Percentiles rank a stretch among this genome's conserved stretches.
Evolutionary conservation across 2,888 invertebrate genomes (phyloP).

Genomic region (Xylophagus ater): DNA sequence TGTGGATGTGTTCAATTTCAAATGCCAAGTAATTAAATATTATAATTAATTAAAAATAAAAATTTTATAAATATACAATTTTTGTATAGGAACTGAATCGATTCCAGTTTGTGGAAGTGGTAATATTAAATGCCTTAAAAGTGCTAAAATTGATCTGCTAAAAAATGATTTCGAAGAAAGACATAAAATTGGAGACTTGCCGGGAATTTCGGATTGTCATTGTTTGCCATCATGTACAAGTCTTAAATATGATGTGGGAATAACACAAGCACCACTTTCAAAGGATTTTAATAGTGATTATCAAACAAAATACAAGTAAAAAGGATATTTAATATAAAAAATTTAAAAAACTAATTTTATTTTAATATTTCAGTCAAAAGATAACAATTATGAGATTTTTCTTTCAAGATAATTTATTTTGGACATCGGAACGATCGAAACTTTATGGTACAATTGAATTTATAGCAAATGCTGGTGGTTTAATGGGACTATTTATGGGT

Average conservation of each 20-base stretch:
- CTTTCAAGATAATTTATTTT: slow-evolving; percentile 53
- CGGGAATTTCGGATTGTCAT: slow-evolving; percentile 36
- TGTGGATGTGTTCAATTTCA: slow-evolving; percentile 57
- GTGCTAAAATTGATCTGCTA: slow-evolving; percentile 33
- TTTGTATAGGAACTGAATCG: slow-evolving; percentile 26
- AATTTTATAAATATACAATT: background rate
- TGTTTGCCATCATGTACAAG: slow-evolving; percentile 57
- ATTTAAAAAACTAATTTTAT: too few relatives aligned
- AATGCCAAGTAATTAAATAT: slow-evolving; percentile 44
- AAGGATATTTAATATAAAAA: too few relatives aligned
- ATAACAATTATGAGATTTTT: slow-evolving; percentile 37
- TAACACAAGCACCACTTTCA: slow-evolving; percentile 64
- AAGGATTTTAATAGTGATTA: too few relatives aligned
- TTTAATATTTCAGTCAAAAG: background rate
- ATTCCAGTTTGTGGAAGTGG: slow-evolving; percentile 37
- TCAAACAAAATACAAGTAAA: too few relatives aligned
- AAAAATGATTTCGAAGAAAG: slow-evolving; percentile 32
- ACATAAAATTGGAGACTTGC: slow-evolving; percentile 25
- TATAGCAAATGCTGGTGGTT: slow-evolving; percentile 49
- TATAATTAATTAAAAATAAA: background rate
- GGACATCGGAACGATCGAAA: slow-evolving; percentile 48
- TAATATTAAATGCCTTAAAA: slow-evolving; percentile 30
- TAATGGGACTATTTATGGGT: slow-evolving; percentile 37
- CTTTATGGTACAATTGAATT: slow-evolving; percentile 50
- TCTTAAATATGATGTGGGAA: slow-evolving; percentile 59